Percentiles rank a stretch among this genome's conserved stretches.
Conservation (phyloP, 2,888 invertebrate species). For the Ophion obscuratus region DNA sequence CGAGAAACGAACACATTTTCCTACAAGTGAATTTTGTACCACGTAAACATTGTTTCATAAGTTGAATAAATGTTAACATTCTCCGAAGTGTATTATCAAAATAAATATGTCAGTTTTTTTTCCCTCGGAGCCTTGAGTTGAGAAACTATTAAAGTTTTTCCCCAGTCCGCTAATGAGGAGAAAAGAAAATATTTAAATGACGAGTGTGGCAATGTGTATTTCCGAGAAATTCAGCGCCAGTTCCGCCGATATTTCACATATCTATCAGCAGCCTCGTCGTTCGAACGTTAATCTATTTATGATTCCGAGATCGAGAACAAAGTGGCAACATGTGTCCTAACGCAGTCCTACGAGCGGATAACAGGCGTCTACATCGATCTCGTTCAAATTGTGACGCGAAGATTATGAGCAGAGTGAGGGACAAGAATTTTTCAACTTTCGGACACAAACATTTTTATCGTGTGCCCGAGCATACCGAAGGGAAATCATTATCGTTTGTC, state of each 20-base stretch:
- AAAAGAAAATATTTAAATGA: slow-evolving; percentile 6
- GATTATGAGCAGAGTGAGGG: background rate
- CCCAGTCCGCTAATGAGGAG: background rate
- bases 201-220: slow-evolving; percentile 16
- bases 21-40: too few relatives aligned
- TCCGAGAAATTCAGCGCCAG: slow-evolving; percentile 12
- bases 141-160: background rate
- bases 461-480: too few relatives aligned
- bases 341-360: background rate
- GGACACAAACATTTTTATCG: too few relatives aligned
- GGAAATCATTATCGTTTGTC: too few relatives aligned
- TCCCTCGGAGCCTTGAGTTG: background rate
- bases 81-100: too few relatives aligned
- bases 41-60: too few relatives aligned
- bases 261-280: slow-evolving; percentile 13
- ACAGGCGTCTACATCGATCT: background rate
- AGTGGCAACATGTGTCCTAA: background rate
- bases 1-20: too few relatives aligned
- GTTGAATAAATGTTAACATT: too few relatives aligned
- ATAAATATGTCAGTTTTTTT: too few relatives aligned
- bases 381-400: slow-evolving; percentile 4
- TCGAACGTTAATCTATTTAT: slow-evolving; percentile 27
- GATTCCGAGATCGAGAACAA: background rate
- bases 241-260: slow-evolving; percentile 12
- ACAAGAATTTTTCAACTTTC: too few relatives aligned